phyloP scores from a whole-genome alignment of 2,888 invertebrate genomes.

The Melinopterus prodromus region DNA sequence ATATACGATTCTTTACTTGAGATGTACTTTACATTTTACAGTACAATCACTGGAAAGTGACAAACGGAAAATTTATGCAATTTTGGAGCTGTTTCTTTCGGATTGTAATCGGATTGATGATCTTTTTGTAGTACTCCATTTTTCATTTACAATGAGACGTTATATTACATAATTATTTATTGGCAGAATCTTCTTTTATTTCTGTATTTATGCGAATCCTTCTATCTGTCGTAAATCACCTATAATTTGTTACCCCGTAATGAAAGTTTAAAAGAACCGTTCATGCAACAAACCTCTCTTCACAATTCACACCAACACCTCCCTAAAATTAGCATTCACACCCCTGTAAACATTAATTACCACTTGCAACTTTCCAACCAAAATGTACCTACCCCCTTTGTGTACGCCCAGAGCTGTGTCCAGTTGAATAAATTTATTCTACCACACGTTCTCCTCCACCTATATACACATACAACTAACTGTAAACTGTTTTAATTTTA shows the following conservation, averaged over 20 bases:
- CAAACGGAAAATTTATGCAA: neutral
- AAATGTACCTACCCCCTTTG: neutral
- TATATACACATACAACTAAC: neutral
- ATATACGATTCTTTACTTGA: neutral
- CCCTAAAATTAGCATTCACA: neutral
- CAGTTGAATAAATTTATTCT: neutral
- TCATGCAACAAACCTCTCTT: neutral
- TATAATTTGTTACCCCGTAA: neutral
- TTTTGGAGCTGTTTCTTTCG: too few species aligned
- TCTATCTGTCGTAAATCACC: neutral
- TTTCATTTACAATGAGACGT: neutral
- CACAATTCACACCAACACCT: neutral
- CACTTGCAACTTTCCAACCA: neutral
- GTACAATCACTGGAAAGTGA: neutral
- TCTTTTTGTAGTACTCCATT: too few species aligned
- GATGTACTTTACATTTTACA: conserved; percentile 4
- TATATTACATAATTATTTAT: neutral
- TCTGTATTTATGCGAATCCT: neutral
- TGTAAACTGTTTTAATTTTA: conserved; percentile 12
- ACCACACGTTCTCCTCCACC: neutral
- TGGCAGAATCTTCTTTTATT: neutral
- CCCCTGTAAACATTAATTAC: neutral
- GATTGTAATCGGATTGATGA: too few species aligned
- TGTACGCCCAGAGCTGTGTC: neutral
- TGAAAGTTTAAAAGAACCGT: neutral